These are phyloP conservation scores for Crocidura indochinensis DNA, from an alignment of 2,797 vertebrate species.

Conservation along the genomic window DNA sequence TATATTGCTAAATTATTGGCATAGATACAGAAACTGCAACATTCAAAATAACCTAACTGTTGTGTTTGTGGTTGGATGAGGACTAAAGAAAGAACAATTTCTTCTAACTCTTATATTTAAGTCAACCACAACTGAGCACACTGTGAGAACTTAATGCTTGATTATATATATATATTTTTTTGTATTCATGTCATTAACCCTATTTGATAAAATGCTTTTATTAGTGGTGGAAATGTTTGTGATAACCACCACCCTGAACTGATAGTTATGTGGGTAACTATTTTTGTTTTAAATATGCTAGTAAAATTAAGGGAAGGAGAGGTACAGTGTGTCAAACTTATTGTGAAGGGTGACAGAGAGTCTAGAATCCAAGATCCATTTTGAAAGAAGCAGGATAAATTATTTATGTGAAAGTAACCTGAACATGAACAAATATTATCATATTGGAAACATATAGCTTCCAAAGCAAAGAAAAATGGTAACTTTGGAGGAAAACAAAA, in stretches of 20 bases:
- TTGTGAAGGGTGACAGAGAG: slow-evolving; percentile 76
- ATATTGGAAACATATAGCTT: slow-evolving; percentile 70
- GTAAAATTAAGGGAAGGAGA: slow-evolving; percentile 65
- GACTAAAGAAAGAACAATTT: neutral
- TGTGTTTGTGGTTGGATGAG: slow-evolving; percentile 37
- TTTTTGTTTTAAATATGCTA: slow-evolving; percentile 25
- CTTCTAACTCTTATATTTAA: neutral
- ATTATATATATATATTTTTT: neutral
- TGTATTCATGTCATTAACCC: slow-evolving; percentile 21
- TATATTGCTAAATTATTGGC: slow-evolving; percentile 15
- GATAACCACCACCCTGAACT: slow-evolving; percentile 61
- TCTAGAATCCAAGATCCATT: slow-evolving; percentile 90
- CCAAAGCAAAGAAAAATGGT: slow-evolving; percentile 77
- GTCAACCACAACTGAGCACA: slow-evolving; percentile 42
- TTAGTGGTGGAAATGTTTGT: slow-evolving; percentile 66
- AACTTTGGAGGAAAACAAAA: slow-evolving; percentile 73
- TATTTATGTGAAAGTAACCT: slow-evolving; percentile 92
- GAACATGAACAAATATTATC: slow-evolving; percentile 20
- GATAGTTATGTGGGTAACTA: slow-evolving; percentile 56
- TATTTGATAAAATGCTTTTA: slow-evolving; percentile 25
- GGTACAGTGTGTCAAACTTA: neutral
- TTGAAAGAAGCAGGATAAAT: slow-evolving; percentile 95
- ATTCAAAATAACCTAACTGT: neutral
- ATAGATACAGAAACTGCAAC: neutral
- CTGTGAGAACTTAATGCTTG: neutral